These are phyloP conservation scores for Strigamia crassipes DNA, from an alignment of 2,888 invertebrate genomes.

Conservation along the genomic window DNA sequence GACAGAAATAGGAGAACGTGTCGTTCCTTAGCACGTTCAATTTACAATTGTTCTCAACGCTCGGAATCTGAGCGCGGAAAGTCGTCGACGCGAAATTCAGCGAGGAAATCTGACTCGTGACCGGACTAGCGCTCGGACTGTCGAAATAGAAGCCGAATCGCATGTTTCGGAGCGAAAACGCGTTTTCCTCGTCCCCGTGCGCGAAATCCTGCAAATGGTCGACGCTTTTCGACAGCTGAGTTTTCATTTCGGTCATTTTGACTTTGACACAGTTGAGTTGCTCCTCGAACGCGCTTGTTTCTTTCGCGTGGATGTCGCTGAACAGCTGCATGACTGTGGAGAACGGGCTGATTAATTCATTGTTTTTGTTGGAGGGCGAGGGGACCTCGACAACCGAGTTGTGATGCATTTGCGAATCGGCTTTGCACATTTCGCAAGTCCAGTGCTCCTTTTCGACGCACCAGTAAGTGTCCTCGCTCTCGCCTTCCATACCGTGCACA, in stretches of 20 bases:
- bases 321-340: neutral
- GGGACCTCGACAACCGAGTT: too few species aligned
- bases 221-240: neutral
- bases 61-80: neutral
- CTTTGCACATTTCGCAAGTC: neutral
- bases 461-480: neutral
- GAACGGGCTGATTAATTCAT: neutral
- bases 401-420: neutral
- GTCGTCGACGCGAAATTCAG: neutral
- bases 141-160: neutral
- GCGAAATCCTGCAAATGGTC: too few species aligned
- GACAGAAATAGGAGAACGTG: neutral
- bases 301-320: neutral
- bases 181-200: neutral
- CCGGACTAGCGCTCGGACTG: neutral
- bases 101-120: neutral
- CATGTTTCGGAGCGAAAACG: neutral
- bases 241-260: conserved; percentile 5
- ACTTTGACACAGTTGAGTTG: neutral
- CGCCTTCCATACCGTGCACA: neutral
- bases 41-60: neutral
- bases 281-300: neutral
- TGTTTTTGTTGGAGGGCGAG: too few species aligned
- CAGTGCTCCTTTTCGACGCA: neutral
- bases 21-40: neutral